Evolutionary conservation across 2,888 invertebrate species (phyloP), one percentile per base, ranked within the genome.

Genomic region (Nyleta sp.): DNA sequence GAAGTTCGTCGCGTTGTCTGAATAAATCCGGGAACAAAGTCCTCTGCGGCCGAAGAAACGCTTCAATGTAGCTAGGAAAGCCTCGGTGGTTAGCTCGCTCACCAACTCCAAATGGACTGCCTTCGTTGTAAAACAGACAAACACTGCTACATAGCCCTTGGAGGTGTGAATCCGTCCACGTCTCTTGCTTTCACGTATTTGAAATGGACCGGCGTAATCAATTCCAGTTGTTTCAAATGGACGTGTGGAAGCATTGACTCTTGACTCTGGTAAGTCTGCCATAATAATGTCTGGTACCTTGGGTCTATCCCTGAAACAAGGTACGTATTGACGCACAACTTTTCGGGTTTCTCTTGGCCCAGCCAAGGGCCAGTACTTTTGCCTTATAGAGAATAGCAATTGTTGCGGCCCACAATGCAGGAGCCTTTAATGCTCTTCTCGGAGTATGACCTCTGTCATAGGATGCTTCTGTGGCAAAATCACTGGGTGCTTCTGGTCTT

Each of bases 121-220:
- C 18, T 65, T 22, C 83, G 83, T 35, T 4, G 35, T 13, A 11
- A 35, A n/a, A 82, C 42, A 1, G 80, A 68, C 2, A 85, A 15
- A 59, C 84, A 84, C 6, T 42, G 73, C 35, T 5, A 11, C 13
- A n/a, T 35, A 35, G 1, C 35, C 35, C 35, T 85, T 83, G 1
- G 42, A 42, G 2, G 59, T 42, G 2, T 53, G 52, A 2, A 57
- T 35, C 6, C 65, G 28, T 4, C 59, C 68, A 18, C 81, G 48
- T 18, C 78, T 52, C 35, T 48, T 38, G n/a, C 57, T 68, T 28
- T 77, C 64, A 1, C 72, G 42, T 3, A 83, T 20, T 22, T 40
- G 11, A 20, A 82, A 53, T 1, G 83, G 84, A 5, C 83, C 84
- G 0, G 80, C 81, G 42, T 59, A 70, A 15, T 70, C 59, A 10